Evolutionary conservation across 2,888 invertebrate genomes (phyloP).

Genomic region (Ophion obscuratus): DNA sequence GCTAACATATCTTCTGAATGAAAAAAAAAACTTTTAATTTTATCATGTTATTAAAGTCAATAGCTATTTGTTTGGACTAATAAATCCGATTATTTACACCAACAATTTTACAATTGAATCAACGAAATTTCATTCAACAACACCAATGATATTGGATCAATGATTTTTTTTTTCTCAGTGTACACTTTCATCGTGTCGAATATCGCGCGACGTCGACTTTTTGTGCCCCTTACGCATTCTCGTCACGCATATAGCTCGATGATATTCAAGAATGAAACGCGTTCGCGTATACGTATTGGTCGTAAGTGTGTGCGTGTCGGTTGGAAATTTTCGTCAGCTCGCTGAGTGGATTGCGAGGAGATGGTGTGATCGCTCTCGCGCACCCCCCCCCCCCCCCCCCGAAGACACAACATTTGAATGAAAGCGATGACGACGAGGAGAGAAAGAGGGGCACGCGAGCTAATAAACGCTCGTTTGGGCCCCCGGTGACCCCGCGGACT

Average conservation of each 20-base stretch:
- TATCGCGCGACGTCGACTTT: background rate
- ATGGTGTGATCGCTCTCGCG: slow-evolving; percentile 4
- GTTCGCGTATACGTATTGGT: background rate
- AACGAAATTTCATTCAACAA: too few relatives aligned
- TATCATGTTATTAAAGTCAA: too few relatives aligned
- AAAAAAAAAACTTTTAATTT: too few relatives aligned
- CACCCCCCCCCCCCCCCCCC: background rate
- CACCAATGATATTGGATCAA: too few relatives aligned
- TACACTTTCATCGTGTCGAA: slow-evolving; percentile 17
- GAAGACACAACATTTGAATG: slow-evolving; percentile 59
- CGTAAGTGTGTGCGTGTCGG: background rate
- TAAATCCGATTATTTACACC: too few relatives aligned
- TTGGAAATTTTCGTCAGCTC: slow-evolving; percentile 14
- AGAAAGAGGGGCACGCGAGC: slow-evolving; percentile 33
- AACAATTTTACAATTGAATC: too few relatives aligned
- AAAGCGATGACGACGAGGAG: slow-evolving; percentile 40
- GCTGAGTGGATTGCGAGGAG: slow-evolving; percentile 30
- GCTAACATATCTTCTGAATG: too few relatives aligned
- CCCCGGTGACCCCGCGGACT: slow-evolving; percentile 6
- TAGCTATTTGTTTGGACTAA: too few relatives aligned
- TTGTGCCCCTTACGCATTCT: slow-evolving; percentile 29
- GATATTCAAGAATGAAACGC: slow-evolving; percentile 40
- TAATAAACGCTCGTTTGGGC: slow-evolving; percentile 11
- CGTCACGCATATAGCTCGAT: slow-evolving; percentile 27
- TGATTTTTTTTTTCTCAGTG: too few relatives aligned